Percentiles rank a stretch among this genome's conserved stretches.
phyloP scores from a whole-genome alignment of 2,888 invertebrate genomes.

The Drosophila falleni region DNA sequence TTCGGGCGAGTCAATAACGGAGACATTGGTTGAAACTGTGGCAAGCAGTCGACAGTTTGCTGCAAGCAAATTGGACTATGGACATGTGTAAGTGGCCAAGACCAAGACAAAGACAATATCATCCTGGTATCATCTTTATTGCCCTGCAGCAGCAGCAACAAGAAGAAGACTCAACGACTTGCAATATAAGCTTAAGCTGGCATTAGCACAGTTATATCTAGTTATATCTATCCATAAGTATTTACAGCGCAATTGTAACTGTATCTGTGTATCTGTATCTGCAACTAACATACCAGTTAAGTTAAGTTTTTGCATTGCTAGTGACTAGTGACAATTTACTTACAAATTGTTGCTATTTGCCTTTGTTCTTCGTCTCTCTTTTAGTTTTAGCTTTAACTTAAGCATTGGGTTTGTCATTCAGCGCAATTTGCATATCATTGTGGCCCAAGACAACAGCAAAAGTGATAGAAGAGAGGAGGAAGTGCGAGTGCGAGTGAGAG shows the following conservation, averaged over 20 bases:
- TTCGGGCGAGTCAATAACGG: background rate
- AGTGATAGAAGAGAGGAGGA: background rate
- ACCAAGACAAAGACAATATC: conserved; percentile 2
- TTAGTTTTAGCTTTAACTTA: conserved; percentile 7
- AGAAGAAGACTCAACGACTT: conserved; percentile 15
- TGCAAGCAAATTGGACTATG: conserved; percentile 11
- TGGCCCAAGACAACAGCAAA: conserved; percentile 25
- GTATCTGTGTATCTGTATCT: conserved; percentile 33
- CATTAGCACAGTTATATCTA: conserved; percentile 23
- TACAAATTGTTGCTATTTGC: conserved; percentile 62
- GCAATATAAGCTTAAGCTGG: conserved; percentile 49
- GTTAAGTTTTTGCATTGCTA: conserved; percentile 46
- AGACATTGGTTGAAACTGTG: conserved; percentile 13
- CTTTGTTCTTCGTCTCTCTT: conserved; percentile 41
- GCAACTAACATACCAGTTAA: conserved; percentile 30
- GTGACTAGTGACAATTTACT: conserved; percentile 55
- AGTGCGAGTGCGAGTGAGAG: conserved; percentile 9
- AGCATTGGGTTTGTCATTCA: conserved; percentile 25
- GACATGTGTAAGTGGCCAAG: conserved; percentile 20
- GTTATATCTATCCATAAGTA: conserved; percentile 27
- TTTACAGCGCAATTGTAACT: conserved; percentile 35
- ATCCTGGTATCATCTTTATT: background rate
- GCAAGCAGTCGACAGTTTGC: conserved; percentile 1
- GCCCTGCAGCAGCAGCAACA: conserved; percentile 5
- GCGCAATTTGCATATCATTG: conserved; percentile 75